These are phyloP conservation scores for Chalcosyrphus nemorum DNA, from an alignment of 2,888 invertebrate species.

Conservation along the genomic window DNA sequence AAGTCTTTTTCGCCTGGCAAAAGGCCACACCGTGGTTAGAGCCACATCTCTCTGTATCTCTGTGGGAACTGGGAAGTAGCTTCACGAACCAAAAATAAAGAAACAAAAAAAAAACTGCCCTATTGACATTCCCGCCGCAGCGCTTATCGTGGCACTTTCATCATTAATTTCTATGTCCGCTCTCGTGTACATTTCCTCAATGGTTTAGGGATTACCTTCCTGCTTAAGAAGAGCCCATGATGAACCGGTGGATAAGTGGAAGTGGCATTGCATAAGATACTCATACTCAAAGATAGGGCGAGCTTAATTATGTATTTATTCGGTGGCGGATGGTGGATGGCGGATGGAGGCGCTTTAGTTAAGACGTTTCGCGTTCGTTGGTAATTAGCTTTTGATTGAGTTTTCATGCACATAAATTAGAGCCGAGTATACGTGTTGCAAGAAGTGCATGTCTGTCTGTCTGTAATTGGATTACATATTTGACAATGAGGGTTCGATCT, in stretches of 20 bases:
- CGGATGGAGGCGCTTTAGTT: neutral
- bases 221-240: neutral
- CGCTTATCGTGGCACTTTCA: slow-evolving; percentile 67
- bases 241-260: neutral
- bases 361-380: slow-evolving; percentile 9
- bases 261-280: neutral
- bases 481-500: slow-evolving; percentile 21
- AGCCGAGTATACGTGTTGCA: slow-evolving; percentile 24
- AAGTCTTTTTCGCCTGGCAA: slow-evolving; percentile 19
- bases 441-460: neutral
- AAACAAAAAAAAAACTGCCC: slow-evolving; percentile 55
- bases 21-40: slow-evolving; percentile 1
- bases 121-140: slow-evolving; percentile 59
- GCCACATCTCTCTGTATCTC: slow-evolving; percentile 4
- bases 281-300: slow-evolving; percentile 1
- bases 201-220: slow-evolving; percentile 30
- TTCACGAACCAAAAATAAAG: no score
- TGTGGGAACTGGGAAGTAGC: slow-evolving; percentile 60
- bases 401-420: slow-evolving; percentile 38
- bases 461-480: slow-evolving; percentile 45
- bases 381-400: slow-evolving; percentile 38
- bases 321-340: no score
- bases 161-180: slow-evolving; percentile 49
- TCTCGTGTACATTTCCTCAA: neutral
- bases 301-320: neutral